These are phyloP conservation scores for Trichonephila inaurata DNA, from an alignment of 1,140 invertebrate species.

Conservation along the genomic window DNA sequence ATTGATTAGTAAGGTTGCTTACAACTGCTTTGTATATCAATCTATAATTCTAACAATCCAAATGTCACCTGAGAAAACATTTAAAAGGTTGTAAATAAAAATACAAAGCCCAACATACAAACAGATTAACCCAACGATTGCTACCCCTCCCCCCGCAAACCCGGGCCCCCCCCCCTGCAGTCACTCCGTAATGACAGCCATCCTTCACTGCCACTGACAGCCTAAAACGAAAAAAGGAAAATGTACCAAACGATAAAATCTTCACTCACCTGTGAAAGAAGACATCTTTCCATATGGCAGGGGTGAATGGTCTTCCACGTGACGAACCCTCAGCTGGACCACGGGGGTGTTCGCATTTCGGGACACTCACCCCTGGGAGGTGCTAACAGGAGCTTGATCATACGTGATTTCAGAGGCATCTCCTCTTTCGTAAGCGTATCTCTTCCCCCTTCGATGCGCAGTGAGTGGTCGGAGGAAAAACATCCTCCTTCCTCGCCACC, in stretches of 20 bases:
- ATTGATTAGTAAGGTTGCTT: too few relatives aligned
- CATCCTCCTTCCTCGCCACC: not conserved
- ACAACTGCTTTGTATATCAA: too few relatives aligned
- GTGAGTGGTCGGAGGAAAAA: slow-evolving; percentile 49
- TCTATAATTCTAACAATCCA: too few relatives aligned
- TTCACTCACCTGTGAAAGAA: not conserved
- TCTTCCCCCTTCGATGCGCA: slow-evolving; percentile 37
- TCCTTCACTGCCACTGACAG: not conserved
- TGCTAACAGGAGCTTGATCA: not conserved
- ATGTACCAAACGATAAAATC: not conserved
- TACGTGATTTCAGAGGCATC: not conserved
- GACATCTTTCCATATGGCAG: slow-evolving; percentile 53
- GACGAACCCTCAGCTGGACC: not conserved
- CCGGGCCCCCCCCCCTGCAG: too few relatives aligned
- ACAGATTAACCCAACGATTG: not conserved
- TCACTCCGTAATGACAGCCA: not conserved
- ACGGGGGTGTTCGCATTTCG: not conserved
- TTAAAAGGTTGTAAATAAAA: too few relatives aligned
- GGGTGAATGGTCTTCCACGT: not conserved
- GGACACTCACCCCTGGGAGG: slow-evolving; percentile 7
- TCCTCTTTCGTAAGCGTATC: not conserved
- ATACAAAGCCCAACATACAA: not conserved
- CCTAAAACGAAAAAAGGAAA: not conserved
- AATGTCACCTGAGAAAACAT: too few relatives aligned
- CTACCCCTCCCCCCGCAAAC: not conserved